Percentiles rank a stretch among this genome's conserved stretches.
Conservation (phyloP, 2,113 vertebrate genomes). For the Laticauda laticaudata region DNA sequence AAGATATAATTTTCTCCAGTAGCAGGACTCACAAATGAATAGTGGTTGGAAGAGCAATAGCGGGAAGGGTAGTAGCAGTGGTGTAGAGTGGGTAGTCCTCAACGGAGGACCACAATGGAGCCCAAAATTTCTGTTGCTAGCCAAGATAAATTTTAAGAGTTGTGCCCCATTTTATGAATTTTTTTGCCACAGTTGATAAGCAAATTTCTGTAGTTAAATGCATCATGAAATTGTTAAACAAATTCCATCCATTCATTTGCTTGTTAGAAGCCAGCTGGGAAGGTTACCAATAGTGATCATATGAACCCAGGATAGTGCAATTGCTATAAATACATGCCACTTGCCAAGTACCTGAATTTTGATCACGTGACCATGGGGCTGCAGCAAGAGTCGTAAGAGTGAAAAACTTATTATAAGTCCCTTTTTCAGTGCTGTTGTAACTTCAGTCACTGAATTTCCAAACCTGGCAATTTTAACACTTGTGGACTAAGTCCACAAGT, state of each 20-base stretch:
- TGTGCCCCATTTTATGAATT: not conserved
- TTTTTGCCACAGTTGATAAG: not conserved
- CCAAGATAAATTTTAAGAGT: not conserved
- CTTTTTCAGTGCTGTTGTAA: not conserved
- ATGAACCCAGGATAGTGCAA: not conserved
- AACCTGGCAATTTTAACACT: too few species aligned
- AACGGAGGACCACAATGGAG: not conserved
- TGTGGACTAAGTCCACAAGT: too few species aligned
- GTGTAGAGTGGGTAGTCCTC: not conserved
- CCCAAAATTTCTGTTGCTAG: not conserved
- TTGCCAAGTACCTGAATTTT: not conserved
- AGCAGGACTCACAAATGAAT: not conserved
- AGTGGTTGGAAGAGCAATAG: not conserved
- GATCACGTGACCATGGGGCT: not conserved
- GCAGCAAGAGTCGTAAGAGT: not conserved
- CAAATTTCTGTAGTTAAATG: not conserved
- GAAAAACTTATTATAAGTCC: not conserved
- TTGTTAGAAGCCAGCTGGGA: not conserved
- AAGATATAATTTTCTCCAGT: not conserved
- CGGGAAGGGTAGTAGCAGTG: not conserved
- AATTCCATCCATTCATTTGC: not conserved
- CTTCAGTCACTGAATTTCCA: not conserved
- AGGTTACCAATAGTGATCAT: not conserved
- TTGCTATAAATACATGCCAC: not conserved
- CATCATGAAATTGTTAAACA: not conserved